phyloP scores from a whole-genome alignment of 2,888 invertebrate genomes.

The Melinopterus prodromus region DNA sequence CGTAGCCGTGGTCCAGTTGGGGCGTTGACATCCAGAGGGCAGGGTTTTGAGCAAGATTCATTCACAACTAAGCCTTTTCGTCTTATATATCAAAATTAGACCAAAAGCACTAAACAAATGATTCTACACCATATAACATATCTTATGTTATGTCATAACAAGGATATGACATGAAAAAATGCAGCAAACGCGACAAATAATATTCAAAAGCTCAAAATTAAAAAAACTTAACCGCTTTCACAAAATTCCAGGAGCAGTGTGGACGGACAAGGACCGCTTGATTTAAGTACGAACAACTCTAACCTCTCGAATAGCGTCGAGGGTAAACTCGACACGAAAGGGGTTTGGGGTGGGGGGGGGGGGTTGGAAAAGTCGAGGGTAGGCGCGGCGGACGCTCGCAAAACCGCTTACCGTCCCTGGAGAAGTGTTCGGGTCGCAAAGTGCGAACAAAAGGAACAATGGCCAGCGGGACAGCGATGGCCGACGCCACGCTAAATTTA shows the following conservation, averaged over 20 bases:
- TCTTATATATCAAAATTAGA: no score
- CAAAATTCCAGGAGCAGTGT: not conserved
- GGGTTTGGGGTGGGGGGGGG: not conserved
- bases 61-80: no score
- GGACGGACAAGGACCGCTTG: not conserved
- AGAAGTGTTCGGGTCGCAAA: not conserved
- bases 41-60: no score
- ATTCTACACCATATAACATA: no score
- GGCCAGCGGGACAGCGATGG: not conserved
- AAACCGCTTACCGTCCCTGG: slow-evolving; percentile 4
- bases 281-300: not conserved
- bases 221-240: no score
- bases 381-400: not conserved
- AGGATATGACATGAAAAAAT: no score
- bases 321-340: not conserved
- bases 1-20: no score
- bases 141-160: no score
- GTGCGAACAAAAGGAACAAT: slow-evolving; percentile 4
- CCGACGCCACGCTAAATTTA: not conserved
- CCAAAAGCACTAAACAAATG: no score
- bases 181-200: no score
- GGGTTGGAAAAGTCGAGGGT: not conserved
- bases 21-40: no score
- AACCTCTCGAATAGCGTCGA: slow-evolving; percentile 4
- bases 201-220: no score